phyloP scores from a whole-genome alignment of 2,113 vertebrate genomes.

The Ploceus nigricollis region DNA sequence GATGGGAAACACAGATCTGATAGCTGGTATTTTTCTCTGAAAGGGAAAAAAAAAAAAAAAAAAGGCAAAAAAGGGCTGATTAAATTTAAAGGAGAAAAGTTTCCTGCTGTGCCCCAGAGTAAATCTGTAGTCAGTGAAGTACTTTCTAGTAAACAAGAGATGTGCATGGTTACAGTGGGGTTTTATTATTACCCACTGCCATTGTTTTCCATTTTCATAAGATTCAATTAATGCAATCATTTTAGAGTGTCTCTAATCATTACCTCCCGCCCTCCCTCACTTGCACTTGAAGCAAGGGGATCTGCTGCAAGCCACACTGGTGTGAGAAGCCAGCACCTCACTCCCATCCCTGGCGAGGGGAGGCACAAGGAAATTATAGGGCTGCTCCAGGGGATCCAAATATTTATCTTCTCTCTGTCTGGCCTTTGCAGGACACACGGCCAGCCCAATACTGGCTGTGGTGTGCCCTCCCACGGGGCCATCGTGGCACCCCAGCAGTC shows the following conservation, averaged over 20 bases:
- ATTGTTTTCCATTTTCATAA: constrained; percentile 44
- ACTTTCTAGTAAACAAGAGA: constrained; percentile 31
- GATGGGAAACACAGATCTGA: constrained; percentile 36
- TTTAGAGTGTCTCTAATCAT: constrained; percentile 49
- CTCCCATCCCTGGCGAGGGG: background rate
- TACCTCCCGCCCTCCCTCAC: background rate
- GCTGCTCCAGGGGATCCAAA: background rate
- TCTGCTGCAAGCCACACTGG: background rate
- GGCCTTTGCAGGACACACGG: background rate
- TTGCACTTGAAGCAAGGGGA: background rate
- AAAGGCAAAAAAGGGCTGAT: background rate
- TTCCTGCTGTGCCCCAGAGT: constrained; percentile 32
- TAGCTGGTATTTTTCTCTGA: constrained; percentile 19
- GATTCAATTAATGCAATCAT: constrained; percentile 51
- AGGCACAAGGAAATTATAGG: background rate
- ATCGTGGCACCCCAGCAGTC: background rate
- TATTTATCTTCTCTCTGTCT: background rate
- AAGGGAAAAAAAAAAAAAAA: background rate
- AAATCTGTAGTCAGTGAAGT: constrained; percentile 24
- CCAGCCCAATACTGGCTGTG: background rate
- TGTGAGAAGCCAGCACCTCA: background rate
- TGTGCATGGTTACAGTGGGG: background rate
- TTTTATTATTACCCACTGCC: constrained; percentile 20
- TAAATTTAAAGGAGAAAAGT: constrained; percentile 56
- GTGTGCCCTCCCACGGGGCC: background rate